These are phyloP conservation scores for Darevskia nairensis DNA, from an alignment of 2,797 vertebrate genomes.

Conservation along the genomic window DNA sequence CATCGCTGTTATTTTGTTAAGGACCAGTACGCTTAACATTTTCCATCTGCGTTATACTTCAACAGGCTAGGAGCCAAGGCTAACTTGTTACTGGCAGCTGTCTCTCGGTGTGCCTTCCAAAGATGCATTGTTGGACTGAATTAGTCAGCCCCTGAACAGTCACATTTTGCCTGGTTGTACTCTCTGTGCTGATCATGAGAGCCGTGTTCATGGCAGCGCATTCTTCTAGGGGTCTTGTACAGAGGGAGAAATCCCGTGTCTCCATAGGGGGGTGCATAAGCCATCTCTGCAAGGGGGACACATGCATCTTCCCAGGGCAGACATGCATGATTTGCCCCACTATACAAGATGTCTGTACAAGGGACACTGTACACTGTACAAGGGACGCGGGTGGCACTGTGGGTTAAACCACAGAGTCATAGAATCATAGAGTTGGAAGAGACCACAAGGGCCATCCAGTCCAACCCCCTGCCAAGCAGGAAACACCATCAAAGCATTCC, in stretches of 20 bases:
- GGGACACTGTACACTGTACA: too few relatives aligned
- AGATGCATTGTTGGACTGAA: constrained; percentile 3
- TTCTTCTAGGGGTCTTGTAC: background rate
- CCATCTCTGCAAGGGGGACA: background rate
- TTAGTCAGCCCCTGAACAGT: constrained; percentile 8
- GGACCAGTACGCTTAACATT: background rate
- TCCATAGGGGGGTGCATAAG: background rate
- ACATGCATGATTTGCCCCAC: background rate
- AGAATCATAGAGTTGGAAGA: too few relatives aligned
- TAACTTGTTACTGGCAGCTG: background rate
- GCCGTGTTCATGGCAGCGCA: constrained; percentile 5
- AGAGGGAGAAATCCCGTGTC: background rate
- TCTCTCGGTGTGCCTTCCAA: constrained; percentile 13
- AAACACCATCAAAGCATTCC: too few relatives aligned
- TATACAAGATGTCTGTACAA: too few relatives aligned
- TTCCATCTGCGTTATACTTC: background rate
- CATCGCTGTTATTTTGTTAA: background rate
- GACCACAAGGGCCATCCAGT: too few relatives aligned
- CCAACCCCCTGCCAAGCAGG: too few relatives aligned
- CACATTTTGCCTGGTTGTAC: background rate
- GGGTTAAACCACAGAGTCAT: too few relatives aligned
- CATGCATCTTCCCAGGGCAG: background rate
- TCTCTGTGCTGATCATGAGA: constrained; percentile 2
- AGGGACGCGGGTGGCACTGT: too few relatives aligned
- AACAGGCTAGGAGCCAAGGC: constrained; percentile 8